A percentile compares a stretch with the other conserved stretches of the same genome.
phyloP scores from a whole-genome alignment of 1,140 invertebrate genomes.

The Drosophila quadrilineata region DNA sequence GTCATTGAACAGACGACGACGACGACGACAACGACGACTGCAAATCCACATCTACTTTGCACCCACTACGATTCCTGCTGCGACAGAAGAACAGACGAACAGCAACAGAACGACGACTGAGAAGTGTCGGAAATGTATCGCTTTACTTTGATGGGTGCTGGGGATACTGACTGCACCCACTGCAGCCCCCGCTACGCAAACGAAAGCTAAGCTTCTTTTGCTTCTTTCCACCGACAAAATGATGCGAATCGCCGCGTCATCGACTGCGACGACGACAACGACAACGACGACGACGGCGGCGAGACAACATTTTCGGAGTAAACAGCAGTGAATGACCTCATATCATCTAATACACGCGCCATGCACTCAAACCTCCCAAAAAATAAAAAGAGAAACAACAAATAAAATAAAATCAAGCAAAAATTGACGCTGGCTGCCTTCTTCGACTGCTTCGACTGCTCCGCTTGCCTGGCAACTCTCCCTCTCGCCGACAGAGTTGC shows the following conservation, averaged over 20 bases:
- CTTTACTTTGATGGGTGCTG: slow-evolving; percentile 27
- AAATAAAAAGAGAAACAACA: no score
- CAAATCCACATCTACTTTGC: slow-evolving; percentile 3
- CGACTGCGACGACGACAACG: slow-evolving; percentile 21
- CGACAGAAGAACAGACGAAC: slow-evolving; percentile 41
- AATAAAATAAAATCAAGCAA: no score
- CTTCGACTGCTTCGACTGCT: not conserved
- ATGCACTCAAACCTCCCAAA: slow-evolving; percentile 70
- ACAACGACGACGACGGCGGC: slow-evolving; percentile 29
- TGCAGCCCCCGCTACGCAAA: not conserved
- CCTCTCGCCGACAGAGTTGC: slow-evolving; percentile 40
- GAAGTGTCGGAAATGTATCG: slow-evolving; percentile 76
- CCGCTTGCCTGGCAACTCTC: not conserved
- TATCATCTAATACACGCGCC: slow-evolving; percentile 80
- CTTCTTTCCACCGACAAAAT: slow-evolving; percentile 12
- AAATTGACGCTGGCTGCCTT: no score
- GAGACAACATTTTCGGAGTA: slow-evolving; percentile 73
- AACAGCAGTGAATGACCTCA: slow-evolving; percentile 80
- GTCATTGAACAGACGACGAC: slow-evolving; percentile 74
- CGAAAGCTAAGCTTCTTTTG: no score
- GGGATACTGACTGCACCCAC: slow-evolving; percentile 41
- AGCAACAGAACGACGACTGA: slow-evolving; percentile 58
- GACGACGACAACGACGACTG: slow-evolving; percentile 39
- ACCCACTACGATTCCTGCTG: not conserved
- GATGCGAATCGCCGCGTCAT: slow-evolving; percentile 51